These are phyloP conservation scores for Zhuqinia jingwanae DNA, from an alignment of 2,888 invertebrate species.

Conservation along the genomic window DNA sequence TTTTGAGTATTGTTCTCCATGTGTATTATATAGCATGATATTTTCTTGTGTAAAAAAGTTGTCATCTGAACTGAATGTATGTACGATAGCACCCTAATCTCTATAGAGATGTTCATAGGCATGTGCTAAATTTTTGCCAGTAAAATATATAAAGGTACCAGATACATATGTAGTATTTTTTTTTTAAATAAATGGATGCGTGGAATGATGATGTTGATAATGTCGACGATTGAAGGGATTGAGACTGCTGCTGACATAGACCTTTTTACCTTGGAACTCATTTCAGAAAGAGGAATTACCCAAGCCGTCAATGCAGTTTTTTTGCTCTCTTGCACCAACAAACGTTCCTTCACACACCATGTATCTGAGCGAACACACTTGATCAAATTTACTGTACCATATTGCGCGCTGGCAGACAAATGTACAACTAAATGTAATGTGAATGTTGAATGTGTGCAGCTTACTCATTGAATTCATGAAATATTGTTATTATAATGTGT, in stretches of 20 bases:
- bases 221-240: slow-evolving; percentile 58
- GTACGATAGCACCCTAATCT: background rate
- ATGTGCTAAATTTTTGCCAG: background rate
- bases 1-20: background rate
- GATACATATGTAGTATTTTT: background rate
- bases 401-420: too few relatives aligned
- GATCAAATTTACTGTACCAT: too few relatives aligned
- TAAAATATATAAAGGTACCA: slow-evolving; percentile 49
- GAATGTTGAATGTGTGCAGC: background rate
- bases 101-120: too few relatives aligned
- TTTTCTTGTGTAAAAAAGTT: background rate
- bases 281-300: slow-evolving; percentile 58
- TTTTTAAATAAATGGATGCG: background rate
- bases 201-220: background rate
- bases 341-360: background rate
- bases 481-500: slow-evolving; percentile 11
- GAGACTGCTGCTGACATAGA: slow-evolving; percentile 72
- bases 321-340: background rate
- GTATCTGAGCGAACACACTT: background rate
- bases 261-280: slow-evolving; percentile 74
- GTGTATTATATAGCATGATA: too few relatives aligned
- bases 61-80: background rate
- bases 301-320: slow-evolving; percentile 5
- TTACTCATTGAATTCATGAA: slow-evolving; percentile 22
- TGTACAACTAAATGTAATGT: too few relatives aligned